Conservation (phyloP, 2,797 vertebrate species). For the Bradypodion pumilum region DNA sequence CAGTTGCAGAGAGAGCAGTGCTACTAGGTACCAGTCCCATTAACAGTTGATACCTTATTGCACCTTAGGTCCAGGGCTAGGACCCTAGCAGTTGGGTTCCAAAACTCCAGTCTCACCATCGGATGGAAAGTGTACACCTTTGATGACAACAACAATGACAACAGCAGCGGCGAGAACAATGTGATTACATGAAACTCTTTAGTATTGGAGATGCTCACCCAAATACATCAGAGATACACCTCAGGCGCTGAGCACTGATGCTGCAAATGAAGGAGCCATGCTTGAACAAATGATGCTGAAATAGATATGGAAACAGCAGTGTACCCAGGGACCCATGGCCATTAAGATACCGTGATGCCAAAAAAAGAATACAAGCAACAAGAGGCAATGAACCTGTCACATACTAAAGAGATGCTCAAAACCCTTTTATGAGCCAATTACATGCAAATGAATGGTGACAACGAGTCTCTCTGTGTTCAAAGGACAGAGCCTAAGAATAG, state of each 20-base stretch:
- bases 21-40: too few species aligned
- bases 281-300: background rate
- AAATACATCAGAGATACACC: background rate
- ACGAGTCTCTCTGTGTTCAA: background rate
- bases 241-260: background rate
- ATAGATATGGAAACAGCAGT: background rate
- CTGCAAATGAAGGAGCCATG: background rate
- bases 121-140: too few species aligned
- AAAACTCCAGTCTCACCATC: too few species aligned
- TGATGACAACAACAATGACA: too few species aligned
- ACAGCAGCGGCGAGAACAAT: too few species aligned
- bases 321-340: background rate
- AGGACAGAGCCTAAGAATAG: background rate
- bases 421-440: background rate
- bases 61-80: too few species aligned
- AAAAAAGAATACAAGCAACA: conserved; percentile 12
- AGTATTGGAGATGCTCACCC: too few species aligned
- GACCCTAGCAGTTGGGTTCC: too few species aligned
- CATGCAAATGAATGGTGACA: background rate
- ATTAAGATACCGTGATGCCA: background rate
- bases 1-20: too few species aligned
- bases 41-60: too few species aligned
- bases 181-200: too few species aligned
- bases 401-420: background rate
- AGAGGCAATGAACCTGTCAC: background rate